Base-by-base conservation (phyloP, 2,797 vertebrate genomes). In the Pogonophryne albipinna region DNA sequence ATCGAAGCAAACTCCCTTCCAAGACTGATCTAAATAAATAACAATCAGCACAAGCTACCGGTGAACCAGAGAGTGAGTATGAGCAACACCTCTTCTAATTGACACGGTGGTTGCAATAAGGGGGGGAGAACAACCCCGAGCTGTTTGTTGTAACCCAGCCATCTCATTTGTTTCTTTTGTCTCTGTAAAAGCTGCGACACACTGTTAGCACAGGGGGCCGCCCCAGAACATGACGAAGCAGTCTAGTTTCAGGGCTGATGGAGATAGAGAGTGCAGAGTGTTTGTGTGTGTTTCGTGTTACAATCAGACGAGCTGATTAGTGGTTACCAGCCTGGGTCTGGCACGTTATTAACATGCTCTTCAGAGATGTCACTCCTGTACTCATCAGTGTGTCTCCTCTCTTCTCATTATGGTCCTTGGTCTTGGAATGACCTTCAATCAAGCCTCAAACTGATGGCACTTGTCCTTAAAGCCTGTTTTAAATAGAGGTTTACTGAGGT, bases 151-250 rank as follows among this genome's bases (percentile, higher is more conserved):
- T 84, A 87, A 86, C 81, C 72, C 76, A 86, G 80, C 86, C 84
- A 85, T 92, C 88, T 90, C 83, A 88, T 93, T 91, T 92, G 85
- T 90, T 90, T 85, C 87, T 82, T 92, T 89, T 93, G 90, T 92
- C 85, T 90, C 79, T 52, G 77, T 66, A 81, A 91, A 87, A 86
- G 85, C 83, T 80, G 85, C 52, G 70, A 87, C 87, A 87, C 73
- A 80, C 83, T 86, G 89, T 89, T 87, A 90, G 87, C 78, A 77
- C 80, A 78, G 77, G 74, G 62, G 72, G 78, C 76, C 23, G 61
- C 74, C 62, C 77, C 74, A 13, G 75, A 89, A 90, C 85, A 90
- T 76, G 88, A 84, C 75, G 65, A 73, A 90, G 88, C 72, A 79
- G 76, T 77, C 77, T 76, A 60, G 50, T 83, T 78, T 73, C 82